These are phyloP conservation scores for Gracilinanus agilis DNA, from an alignment of 2,113 vertebrate species.

Conservation along the genomic window DNA sequence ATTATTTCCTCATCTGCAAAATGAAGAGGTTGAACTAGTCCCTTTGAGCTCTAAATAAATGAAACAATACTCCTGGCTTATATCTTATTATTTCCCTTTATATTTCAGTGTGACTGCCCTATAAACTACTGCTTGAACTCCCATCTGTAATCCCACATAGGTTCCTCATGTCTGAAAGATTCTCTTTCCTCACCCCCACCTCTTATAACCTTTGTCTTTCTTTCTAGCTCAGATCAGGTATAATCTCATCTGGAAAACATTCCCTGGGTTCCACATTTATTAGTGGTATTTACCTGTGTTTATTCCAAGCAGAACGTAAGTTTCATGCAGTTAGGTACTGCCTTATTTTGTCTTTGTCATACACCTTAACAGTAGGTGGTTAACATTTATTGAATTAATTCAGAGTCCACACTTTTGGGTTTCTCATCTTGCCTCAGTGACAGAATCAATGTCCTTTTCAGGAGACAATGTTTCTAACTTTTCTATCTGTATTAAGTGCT, in stretches of 20 bases:
- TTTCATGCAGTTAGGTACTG: neutral
- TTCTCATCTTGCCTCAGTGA: neutral
- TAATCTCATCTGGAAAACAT: neutral
- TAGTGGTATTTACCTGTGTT: neutral
- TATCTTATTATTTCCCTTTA: neutral
- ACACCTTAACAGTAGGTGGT: neutral
- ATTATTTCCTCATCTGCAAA: neutral
- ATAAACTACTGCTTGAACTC: neutral
- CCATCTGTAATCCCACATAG: neutral
- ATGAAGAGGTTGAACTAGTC: neutral
- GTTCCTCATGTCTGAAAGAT: neutral
- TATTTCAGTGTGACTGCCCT: neutral
- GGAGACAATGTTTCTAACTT: neutral
- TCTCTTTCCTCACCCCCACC: neutral
- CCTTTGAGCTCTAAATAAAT: neutral
- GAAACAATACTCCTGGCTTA: neutral
- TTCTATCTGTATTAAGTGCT: neutral
- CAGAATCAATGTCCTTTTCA: neutral
- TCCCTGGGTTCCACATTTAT: neutral
- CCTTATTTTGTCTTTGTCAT: neutral
- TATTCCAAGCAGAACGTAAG: neutral
- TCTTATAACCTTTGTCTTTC: neutral
- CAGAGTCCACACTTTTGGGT: neutral
- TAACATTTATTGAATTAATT: neutral
- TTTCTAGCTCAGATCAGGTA: neutral